phyloP scores from a whole-genome alignment of 1,140 invertebrate species.

The Aphaenogaster rudis region DNA sequence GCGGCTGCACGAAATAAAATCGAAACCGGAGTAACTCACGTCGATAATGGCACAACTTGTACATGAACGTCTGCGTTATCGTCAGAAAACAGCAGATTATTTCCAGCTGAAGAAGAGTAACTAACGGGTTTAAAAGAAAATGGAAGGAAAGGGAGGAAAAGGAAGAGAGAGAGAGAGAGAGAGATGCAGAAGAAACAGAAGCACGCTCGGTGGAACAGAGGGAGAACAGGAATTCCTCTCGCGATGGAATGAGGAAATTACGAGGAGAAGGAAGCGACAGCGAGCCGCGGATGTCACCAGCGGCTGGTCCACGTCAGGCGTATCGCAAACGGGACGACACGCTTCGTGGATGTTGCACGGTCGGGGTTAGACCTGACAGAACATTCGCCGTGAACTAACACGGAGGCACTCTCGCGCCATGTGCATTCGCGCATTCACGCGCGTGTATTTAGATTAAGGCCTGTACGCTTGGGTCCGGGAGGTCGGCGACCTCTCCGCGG shows the following conservation, averaged over 20 bases:
- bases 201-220: constrained; percentile 2
- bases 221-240: constrained; percentile 38
- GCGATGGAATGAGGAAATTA: constrained; percentile 73
- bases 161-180: not conserved
- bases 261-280: constrained; percentile 64
- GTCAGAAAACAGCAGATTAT: constrained; percentile 27
- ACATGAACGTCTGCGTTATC: not conserved
- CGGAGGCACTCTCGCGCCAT: constrained; percentile 15
- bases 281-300: constrained; percentile 72
- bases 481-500: constrained; percentile 31
- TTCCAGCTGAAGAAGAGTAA: constrained; percentile 38
- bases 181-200: constrained; percentile 30
- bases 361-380: constrained; percentile 47
- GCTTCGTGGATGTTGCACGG: constrained; percentile 68
- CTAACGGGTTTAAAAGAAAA: constrained; percentile 3
- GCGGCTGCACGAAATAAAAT: not conserved
- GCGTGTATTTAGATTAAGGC: constrained; percentile 55
- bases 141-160: constrained; percentile 7
- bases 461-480: not conserved
- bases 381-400: constrained; percentile 16
- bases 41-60: not conserved
- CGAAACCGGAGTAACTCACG: not conserved
- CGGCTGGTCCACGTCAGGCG: constrained; percentile 72
- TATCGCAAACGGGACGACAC: constrained; percentile 74
- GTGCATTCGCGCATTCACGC: not conserved